Conservation (phyloP, 2,888 invertebrate species). For the Cataglyphis rosenhaueri region DNA sequence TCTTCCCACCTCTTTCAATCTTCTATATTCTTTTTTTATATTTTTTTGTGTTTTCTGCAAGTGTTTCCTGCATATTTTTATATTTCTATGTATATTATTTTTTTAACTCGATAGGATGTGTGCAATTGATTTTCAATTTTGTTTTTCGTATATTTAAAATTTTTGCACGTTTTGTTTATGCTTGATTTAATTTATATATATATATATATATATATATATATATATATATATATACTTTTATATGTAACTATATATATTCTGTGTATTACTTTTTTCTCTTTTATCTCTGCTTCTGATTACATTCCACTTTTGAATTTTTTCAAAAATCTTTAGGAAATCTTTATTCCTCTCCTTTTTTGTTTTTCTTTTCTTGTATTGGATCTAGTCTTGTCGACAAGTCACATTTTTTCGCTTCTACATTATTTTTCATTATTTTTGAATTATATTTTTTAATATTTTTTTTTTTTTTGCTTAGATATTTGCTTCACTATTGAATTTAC, state of each 20-base stretch:
- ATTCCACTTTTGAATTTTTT: neutral
- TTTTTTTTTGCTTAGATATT: neutral
- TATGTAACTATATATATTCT: neutral
- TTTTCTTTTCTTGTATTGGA: neutral
- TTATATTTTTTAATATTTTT: no score
- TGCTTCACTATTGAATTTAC: neutral
- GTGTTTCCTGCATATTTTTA: neutral
- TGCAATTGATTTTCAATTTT: neutral
- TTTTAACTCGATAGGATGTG: neutral
- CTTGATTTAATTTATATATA: no score
- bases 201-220: neutral
- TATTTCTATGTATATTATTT: neutral
- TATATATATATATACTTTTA: neutral
- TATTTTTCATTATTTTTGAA: no score
- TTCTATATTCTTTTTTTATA: slow-evolving; percentile 11
- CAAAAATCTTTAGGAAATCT: neutral
- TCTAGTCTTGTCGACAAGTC: no score
- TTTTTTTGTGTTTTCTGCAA: slow-evolving; percentile 31
- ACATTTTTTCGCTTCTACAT: no score
- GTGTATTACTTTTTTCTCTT: neutral
- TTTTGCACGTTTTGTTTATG: neutral
- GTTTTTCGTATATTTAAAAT: neutral
- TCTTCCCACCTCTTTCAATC: slow-evolving; percentile 34
- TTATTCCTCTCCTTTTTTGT: neutral
- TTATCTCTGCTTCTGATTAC: neutral